Conservation (phyloP, 2,113 vertebrate genomes). For the Phrynosoma platyrhinos region DNA sequence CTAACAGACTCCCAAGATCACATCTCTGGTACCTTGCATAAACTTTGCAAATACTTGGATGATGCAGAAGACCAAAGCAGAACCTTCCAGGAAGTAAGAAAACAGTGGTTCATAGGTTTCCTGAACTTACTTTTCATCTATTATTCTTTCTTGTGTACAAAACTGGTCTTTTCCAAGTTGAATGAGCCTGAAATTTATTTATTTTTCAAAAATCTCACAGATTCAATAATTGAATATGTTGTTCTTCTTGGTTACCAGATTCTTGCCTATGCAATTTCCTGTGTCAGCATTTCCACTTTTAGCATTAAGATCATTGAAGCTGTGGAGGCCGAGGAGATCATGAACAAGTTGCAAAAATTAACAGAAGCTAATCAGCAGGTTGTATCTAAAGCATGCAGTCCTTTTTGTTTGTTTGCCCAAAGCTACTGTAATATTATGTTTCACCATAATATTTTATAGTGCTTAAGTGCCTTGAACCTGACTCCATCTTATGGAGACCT, state of each 20-base stretch:
- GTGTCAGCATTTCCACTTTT: conserved; percentile 88
- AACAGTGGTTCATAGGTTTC: not conserved
- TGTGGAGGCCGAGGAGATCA: conserved; percentile 85
- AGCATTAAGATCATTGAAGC: conserved; percentile 84
- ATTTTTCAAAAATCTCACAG: not conserved
- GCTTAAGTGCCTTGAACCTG: too few relatives aligned
- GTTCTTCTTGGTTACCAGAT: conserved; percentile 77
- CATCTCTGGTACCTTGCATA: conserved; percentile 75
- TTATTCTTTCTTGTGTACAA: not conserved
- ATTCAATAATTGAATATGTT: not conserved
- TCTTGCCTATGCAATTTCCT: conserved; percentile 88
- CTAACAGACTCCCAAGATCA: conserved; percentile 76
- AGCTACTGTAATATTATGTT: not conserved
- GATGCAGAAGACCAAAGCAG: conserved; percentile 83
- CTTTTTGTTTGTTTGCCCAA: conserved; percentile 8
- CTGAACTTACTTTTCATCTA: not conserved
- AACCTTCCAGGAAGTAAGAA: conserved; percentile 89
- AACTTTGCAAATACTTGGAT: conserved; percentile 81
- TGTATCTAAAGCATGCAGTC: not conserved
- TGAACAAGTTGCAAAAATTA: conserved; percentile 84
- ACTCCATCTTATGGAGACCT: too few relatives aligned
- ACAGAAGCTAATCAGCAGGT: conserved; percentile 94
- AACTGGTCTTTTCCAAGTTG: not conserved
- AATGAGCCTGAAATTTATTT: not conserved
- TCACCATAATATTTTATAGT: not conserved